phyloP scores from a whole-genome alignment of 2,797 vertebrate species.

The Psittacula derbiana region DNA sequence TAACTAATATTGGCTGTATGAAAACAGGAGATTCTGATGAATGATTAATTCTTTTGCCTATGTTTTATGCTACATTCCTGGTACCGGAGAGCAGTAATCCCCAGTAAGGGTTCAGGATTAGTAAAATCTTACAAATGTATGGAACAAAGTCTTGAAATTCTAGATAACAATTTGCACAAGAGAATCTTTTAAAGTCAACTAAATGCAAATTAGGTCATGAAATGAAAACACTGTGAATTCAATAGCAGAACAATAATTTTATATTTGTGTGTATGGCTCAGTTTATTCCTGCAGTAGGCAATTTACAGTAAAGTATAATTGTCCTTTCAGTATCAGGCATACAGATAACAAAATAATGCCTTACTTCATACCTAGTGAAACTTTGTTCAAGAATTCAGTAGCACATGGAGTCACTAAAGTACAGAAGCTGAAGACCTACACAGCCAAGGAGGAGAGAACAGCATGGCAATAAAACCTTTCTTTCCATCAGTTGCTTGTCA shows the following conservation, averaged over 20 bases:
- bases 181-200: background rate
- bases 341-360: background rate
- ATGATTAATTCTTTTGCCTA: background rate
- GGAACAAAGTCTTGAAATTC: background rate
- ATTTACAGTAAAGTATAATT: background rate
- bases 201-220: background rate
- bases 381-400: background rate
- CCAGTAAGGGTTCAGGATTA: background rate
- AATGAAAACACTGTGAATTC: background rate
- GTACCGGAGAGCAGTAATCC: background rate
- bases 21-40: background rate
- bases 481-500: constrained; percentile 54
- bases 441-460: background rate
- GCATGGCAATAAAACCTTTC: constrained; percentile 34
- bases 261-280: background rate
- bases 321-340: background rate
- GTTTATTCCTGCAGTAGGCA: background rate
- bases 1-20: background rate
- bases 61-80: background rate
- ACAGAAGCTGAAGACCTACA: background rate
- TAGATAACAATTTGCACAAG: background rate
- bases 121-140: background rate
- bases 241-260: background rate
- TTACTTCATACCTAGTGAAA: background rate
- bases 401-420: background rate